Evolutionary conservation across 2,888 invertebrate species (phyloP).

Genomic region (Nomada goodeniana): DNA sequence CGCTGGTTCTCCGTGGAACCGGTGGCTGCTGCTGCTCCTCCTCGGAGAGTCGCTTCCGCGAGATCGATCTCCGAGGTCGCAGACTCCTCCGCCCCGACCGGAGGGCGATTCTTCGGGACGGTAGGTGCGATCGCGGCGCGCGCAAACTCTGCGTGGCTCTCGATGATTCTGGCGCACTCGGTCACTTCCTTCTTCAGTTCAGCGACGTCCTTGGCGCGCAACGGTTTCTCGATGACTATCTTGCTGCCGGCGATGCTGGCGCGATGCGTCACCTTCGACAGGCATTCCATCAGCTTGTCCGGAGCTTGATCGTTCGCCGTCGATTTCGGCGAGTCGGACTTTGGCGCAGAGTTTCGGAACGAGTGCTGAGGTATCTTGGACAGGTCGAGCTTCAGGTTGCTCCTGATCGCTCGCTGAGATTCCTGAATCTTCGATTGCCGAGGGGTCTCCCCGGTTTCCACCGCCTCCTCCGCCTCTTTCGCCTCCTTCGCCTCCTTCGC

Average conservation of each 20-base stretch:
- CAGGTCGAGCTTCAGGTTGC: slow-evolving; percentile 79
- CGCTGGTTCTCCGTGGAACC: background rate
- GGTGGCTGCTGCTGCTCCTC: background rate
- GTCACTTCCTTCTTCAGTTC: slow-evolving; percentile 68
- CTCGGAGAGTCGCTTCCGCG: background rate
- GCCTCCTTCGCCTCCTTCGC: too few relatives aligned
- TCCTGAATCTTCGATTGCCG: background rate
- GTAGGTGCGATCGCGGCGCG: too few relatives aligned
- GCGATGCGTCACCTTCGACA: slow-evolving; percentile 74
- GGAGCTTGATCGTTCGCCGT: background rate
- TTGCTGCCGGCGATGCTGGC: slow-evolving; percentile 75
- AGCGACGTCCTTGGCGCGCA: slow-evolving; percentile 68
- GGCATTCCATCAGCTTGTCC: slow-evolving; percentile 62
- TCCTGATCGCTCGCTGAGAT: slow-evolving; percentile 65
- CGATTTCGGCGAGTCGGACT: slow-evolving; percentile 53
- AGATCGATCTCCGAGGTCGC: background rate
- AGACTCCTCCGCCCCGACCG: too few relatives aligned
- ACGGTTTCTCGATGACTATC: slow-evolving; percentile 73
- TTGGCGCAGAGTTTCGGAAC: slow-evolving; percentile 72
- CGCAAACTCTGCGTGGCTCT: slow-evolving; percentile 48
- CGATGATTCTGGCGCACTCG: slow-evolving; percentile 60
- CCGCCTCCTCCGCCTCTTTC: too few relatives aligned
- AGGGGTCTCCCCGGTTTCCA: background rate
- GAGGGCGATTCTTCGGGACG: background rate
- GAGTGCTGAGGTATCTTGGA: slow-evolving; percentile 81